Conservation (phyloP, 2,888 invertebrate species). For the Spatulosminthurus flaviceps region DNA sequence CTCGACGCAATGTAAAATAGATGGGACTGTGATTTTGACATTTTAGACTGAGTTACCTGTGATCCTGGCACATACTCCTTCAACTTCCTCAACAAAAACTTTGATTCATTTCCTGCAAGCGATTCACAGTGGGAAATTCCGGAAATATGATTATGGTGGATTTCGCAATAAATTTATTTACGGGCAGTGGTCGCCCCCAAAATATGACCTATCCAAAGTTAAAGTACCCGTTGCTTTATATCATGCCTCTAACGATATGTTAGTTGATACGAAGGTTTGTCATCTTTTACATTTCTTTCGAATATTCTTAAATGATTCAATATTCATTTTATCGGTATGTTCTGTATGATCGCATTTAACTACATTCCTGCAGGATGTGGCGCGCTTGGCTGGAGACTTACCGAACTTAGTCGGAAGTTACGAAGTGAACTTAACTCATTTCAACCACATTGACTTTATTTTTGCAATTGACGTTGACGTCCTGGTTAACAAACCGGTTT, state of each 20-base stretch:
- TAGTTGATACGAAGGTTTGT: conserved; percentile 50
- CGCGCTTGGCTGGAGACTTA: conserved; percentile 34
- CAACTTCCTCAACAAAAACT: conserved; percentile 41
- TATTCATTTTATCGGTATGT: background rate
- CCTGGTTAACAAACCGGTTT: conserved; percentile 48
- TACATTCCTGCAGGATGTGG: conserved; percentile 50
- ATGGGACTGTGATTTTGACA: background rate
- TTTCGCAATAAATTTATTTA: conserved; percentile 46
- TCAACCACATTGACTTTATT: conserved; percentile 52
- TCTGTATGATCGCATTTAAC: too few relatives aligned
- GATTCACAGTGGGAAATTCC: conserved; percentile 47
- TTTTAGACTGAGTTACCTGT: conserved; percentile 50
- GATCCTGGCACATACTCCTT: conserved; percentile 49
- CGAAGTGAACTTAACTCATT: conserved; percentile 44
- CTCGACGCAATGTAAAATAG: background rate
- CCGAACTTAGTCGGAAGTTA: conserved; percentile 42
- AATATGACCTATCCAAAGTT: conserved; percentile 50
- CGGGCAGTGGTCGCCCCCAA: conserved; percentile 48
- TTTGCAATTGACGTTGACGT: conserved; percentile 50
- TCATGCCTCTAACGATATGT: conserved; percentile 49
- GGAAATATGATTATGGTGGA: conserved; percentile 51
- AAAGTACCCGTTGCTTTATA: conserved; percentile 50
- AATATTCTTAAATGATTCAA: background rate
- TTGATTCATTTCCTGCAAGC: conserved; percentile 52
- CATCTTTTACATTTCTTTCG: background rate